Evolutionary conservation across 2,113 vertebrate genomes (phyloP).

Genomic region (Heterotilapia buettikoferi): DNA sequence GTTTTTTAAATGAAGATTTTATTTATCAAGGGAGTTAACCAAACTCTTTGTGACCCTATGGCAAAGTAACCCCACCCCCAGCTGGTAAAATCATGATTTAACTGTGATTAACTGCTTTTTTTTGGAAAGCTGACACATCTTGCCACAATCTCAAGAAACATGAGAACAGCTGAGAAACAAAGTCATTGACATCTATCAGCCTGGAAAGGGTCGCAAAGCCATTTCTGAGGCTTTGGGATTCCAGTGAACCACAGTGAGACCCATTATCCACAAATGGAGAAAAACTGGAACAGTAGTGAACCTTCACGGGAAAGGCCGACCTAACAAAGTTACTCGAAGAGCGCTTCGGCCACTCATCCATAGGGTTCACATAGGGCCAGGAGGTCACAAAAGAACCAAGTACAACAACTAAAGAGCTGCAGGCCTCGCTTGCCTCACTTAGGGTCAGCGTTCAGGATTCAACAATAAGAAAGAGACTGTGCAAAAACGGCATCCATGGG

Average conservation of each 20-base stretch:
- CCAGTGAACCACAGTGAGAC: neutral
- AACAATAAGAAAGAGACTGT: neutral
- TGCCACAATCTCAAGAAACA: neutral
- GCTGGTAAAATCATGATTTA: neutral
- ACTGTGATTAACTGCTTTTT: neutral
- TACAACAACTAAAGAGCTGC: neutral
- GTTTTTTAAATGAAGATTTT: neutral
- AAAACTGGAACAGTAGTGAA: neutral
- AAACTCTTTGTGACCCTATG: neutral
- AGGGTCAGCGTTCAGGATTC: neutral
- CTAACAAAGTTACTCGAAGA: neutral
- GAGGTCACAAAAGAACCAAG: neutral
- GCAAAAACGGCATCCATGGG: neutral
- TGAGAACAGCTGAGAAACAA: neutral
- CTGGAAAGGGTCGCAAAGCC: neutral
- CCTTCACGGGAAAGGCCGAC: accelerated
- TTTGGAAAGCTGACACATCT: neutral
- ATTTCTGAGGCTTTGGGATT: neutral
- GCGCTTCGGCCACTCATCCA: neutral
- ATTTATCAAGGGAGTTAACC: neutral
- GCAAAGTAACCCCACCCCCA: neutral
- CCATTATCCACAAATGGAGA: neutral
- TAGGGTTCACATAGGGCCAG: neutral
- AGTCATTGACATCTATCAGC: neutral
- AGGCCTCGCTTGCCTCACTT: neutral